phyloP scores from a whole-genome alignment of 1,140 invertebrate species.

The Papilio glaucus region DNA sequence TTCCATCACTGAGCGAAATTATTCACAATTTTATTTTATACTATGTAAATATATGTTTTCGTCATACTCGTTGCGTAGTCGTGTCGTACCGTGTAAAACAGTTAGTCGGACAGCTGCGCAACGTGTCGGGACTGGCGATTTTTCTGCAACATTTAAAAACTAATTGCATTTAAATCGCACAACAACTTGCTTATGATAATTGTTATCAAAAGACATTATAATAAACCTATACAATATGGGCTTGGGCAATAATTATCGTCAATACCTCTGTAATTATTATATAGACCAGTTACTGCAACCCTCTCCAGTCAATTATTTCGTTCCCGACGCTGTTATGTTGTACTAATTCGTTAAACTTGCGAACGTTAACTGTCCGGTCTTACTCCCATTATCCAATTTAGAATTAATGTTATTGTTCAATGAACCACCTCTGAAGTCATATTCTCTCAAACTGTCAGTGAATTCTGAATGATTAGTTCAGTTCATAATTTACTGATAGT shows the following conservation, averaged over 20 bases:
- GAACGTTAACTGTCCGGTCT: constrained; percentile 10
- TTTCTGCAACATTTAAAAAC: constrained; percentile 41
- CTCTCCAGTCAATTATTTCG: neutral
- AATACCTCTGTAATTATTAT: neutral
- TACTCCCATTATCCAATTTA: neutral
- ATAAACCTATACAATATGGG: too few species aligned
- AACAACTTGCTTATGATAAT: constrained; percentile 20
- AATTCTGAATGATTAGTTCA: too few species aligned
- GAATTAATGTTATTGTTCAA: neutral
- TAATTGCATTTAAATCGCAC: constrained; percentile 41
- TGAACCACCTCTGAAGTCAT: neutral
- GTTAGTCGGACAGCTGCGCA: constrained; percentile 38
- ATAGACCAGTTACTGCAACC: neutral
- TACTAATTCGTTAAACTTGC: neutral
- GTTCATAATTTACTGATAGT: too few species aligned
- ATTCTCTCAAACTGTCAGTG: neutral
- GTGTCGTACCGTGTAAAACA: constrained; percentile 29
- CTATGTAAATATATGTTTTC: too few species aligned
- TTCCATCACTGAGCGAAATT: too few species aligned
- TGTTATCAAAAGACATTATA: neutral
- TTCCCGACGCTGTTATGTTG: neutral
- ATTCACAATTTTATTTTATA: too few species aligned
- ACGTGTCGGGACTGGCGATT: constrained; percentile 34
- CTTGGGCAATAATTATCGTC: neutral
- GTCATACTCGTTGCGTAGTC: too few species aligned